Percentiles rank a stretch among this genome's conserved stretches.
These are phyloP conservation scores for Platyscapa corneri DNA, from an alignment of 1,140 invertebrate species.

Conservation along the genomic window DNA sequence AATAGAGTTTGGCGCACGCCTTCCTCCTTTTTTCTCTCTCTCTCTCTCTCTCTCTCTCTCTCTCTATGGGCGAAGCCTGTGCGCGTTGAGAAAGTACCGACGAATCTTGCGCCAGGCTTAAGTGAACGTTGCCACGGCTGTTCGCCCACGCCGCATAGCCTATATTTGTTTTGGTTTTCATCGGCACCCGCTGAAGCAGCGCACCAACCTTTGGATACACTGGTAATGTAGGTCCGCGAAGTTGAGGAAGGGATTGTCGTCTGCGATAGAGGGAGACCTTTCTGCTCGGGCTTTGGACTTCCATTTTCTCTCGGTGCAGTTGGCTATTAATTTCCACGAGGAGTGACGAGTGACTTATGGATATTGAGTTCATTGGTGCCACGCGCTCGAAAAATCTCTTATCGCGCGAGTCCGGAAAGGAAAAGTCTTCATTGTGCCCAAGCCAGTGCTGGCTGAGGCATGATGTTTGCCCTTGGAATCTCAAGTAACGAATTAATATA, in stretches of 20 bases:
- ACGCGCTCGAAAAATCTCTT: not conserved
- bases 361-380: not conserved
- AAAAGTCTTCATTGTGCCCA: not conserved
- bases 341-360: not conserved
- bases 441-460: not conserved
- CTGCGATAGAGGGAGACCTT: not conserved
- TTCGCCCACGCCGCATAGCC: constrained; percentile 22
- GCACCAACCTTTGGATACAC: not conserved
- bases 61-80: not conserved
- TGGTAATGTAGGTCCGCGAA: not conserved
- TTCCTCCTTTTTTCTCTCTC: not conserved
- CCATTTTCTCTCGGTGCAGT: not conserved
- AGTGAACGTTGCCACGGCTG: not conserved
- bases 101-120: constrained; percentile 35
- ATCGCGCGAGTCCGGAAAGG: not conserved
- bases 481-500: not conserved
- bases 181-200: not conserved
- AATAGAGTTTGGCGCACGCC: constrained; percentile 1
- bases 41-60: constrained; percentile 4
- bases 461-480: not conserved
- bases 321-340: not conserved
- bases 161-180: constrained; percentile 50
- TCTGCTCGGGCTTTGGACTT: not conserved
- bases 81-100: constrained; percentile 38
- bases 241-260: not conserved